Evolutionary conservation across 2,888 invertebrate genomes (phyloP).

Genomic region (Cerceris rybyensis): DNA sequence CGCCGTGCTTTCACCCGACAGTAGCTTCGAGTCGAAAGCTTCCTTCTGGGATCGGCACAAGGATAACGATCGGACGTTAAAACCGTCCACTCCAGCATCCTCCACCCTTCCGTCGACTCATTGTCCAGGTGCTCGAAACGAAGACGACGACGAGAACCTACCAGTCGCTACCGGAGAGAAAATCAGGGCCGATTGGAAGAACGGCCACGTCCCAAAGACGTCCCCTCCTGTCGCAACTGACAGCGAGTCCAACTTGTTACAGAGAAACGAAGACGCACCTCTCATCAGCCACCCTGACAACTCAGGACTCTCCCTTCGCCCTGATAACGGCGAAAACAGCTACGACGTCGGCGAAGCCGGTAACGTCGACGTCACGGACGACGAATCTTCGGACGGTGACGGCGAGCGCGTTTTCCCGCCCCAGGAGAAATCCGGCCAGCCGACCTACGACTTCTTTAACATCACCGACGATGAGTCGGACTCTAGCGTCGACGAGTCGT

Average conservation of each 20-base stretch:
- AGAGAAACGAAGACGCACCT: too few species aligned
- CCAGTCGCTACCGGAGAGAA: too few species aligned
- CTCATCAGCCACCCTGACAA: too few species aligned
- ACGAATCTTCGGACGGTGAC: conserved; percentile 68
- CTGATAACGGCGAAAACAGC: neutral
- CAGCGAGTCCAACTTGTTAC: too few species aligned
- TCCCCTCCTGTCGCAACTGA: too few species aligned
- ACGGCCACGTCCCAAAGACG: too few species aligned
- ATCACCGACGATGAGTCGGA: conserved; percentile 71
- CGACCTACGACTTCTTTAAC: conserved; percentile 33
- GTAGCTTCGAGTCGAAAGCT: conserved; percentile 60
- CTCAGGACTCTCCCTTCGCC: neutral
- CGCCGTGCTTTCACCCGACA: conserved; percentile 67
- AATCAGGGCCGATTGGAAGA: too few species aligned
- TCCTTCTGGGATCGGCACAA: neutral
- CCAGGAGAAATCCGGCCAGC: too few species aligned
- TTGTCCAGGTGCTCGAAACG: neutral
- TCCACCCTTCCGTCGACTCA: neutral
- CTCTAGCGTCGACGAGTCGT: conserved; percentile 19
- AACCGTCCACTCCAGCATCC: too few species aligned
- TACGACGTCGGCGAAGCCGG: neutral
- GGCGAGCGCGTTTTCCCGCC: conserved; percentile 19
- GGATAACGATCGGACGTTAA: too few species aligned
- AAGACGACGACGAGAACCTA: neutral
- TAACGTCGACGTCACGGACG: conserved; percentile 72